Conservation (phyloP, 2,113 vertebrate genomes). For the Dipodomys stephensi region DNA sequence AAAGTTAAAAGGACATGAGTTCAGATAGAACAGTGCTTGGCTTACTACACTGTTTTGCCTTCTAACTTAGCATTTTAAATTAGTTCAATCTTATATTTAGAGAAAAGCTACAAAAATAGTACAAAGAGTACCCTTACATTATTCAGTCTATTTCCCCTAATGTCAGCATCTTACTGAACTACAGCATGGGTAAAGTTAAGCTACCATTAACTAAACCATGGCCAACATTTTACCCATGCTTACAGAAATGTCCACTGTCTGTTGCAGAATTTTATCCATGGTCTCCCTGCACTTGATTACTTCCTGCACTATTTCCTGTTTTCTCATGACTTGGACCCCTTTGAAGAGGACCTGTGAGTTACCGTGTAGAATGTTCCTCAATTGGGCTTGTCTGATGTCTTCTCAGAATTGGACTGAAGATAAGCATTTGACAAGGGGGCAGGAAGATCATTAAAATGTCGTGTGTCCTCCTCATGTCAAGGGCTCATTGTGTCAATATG, state of each 20-base stretch:
- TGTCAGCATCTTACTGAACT: background rate
- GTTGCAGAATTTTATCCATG: background rate
- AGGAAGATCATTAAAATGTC: background rate
- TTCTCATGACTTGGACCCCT: background rate
- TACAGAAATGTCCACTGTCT: background rate
- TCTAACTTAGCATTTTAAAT: conserved; percentile 47
- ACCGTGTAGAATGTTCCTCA: background rate
- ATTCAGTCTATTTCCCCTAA: background rate
- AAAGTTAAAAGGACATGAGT: background rate
- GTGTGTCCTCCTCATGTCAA: background rate
- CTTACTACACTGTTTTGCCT: background rate
- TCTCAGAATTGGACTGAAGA: background rate
- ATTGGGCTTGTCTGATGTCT: background rate
- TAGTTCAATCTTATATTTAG: conserved; percentile 31
- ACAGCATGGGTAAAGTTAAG: background rate
- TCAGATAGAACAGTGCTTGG: background rate
- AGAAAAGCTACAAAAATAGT: conserved; percentile 30
- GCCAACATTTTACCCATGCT: background rate
- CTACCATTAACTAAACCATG: background rate
- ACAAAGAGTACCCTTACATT: background rate
- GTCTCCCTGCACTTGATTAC: background rate
- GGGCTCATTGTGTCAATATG: background rate
- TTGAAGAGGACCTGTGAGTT: background rate
- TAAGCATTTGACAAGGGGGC: background rate
- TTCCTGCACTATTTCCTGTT: background rate